These are phyloP conservation scores for Dreissena rostriformis DNA, from an alignment of 1,140 invertebrate genomes.

Conservation along the genomic window DNA sequence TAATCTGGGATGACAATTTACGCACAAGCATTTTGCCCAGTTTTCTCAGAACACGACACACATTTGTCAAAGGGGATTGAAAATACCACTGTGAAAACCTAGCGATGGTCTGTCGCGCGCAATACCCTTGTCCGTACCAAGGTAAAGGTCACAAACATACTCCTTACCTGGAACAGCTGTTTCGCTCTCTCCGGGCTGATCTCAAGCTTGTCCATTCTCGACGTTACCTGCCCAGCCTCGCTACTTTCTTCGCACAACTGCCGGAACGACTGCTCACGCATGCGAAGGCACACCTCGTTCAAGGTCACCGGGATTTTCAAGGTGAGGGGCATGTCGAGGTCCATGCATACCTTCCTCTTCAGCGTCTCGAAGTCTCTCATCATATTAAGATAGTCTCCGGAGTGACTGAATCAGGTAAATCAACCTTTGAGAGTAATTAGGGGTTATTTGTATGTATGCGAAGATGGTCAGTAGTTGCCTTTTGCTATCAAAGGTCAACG, in stretches of 20 bases:
- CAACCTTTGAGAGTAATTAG: background rate
- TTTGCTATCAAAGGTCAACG: no score
- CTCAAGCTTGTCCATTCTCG: conserved; percentile 22
- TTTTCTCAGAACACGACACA: no score
- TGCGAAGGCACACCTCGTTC: background rate
- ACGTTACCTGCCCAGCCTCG: background rate
- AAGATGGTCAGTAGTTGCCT: no score
- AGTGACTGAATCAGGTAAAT: background rate
- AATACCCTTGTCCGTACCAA: no score
- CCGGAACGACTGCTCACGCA: background rate
- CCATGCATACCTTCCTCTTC: conserved; percentile 11
- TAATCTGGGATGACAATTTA: no score
- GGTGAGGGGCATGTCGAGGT: conserved; percentile 1
- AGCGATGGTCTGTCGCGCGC: no score
- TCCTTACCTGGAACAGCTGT: conserved; percentile 16
- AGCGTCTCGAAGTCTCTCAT: conserved; percentile 33
- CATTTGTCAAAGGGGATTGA: no score
- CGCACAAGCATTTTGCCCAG: no score
- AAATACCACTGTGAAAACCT: no score
- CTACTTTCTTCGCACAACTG: background rate
- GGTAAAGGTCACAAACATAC: background rate
- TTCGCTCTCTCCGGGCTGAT: background rate
- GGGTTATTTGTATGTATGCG: no score
- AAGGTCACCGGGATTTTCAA: conserved; percentile 28
- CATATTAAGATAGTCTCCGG: conserved; percentile 35